Percentiles rank a stretch among this genome's conserved stretches.
phyloP scores from a whole-genome alignment of 2,797 vertebrate genomes.

The Gobionotothen gibberifrons region DNA sequence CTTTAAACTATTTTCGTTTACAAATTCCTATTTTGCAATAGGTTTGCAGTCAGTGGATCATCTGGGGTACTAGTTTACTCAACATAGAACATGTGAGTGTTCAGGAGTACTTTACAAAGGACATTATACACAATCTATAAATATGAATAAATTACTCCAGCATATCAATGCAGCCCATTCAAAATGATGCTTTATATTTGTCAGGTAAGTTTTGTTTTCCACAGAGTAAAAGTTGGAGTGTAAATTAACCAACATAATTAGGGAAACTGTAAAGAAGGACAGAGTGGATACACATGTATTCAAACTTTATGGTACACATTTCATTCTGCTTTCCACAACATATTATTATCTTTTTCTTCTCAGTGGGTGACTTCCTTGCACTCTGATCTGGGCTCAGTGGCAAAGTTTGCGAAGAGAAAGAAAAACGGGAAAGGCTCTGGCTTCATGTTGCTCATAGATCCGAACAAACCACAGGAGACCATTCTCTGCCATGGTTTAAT shows the following conservation, averaged over 20 bases:
- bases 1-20: constrained; percentile 8
- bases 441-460: constrained; percentile 31
- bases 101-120: neutral
- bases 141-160: neutral
- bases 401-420: neutral
- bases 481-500: constrained; percentile 52
- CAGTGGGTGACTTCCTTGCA: neutral
- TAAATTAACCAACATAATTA: neutral
- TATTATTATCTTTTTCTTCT: neutral
- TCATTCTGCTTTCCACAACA: neutral
- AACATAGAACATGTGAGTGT: too few species aligned
- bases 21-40: neutral
- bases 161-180: neutral
- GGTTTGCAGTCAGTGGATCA: neutral
- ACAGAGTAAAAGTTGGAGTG: neutral
- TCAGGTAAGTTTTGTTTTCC: neutral
- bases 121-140: neutral
- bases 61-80: neutral
- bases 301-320: neutral
- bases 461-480: constrained; percentile 34
- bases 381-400: neutral
- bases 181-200: too few species aligned
- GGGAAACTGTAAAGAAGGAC: too few species aligned
- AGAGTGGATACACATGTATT: neutral
- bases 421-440: constrained; percentile 9